Evolutionary conservation across 2,888 invertebrate species (phyloP).

Genomic region (Tetranychus piercei): DNA sequence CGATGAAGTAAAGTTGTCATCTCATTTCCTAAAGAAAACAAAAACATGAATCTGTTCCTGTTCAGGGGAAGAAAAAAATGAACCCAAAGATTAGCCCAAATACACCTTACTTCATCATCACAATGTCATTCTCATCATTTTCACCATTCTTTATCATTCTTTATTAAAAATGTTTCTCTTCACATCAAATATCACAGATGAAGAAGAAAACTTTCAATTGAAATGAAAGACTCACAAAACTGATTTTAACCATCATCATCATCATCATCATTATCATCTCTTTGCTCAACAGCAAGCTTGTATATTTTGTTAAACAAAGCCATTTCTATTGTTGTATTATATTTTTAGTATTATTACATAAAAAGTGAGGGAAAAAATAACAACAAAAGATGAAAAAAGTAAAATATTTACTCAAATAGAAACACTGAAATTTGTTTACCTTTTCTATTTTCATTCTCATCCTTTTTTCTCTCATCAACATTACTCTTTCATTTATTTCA

Average conservation of each 20-base stretch:
- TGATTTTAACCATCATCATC: too few relatives aligned
- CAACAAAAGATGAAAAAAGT: not conserved
- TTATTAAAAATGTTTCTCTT: too few relatives aligned
- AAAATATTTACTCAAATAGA: not conserved
- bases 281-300: too few relatives aligned
- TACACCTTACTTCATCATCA: not conserved
- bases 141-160: not conserved
- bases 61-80: not conserved
- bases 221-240: too few relatives aligned
- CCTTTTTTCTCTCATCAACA: not conserved
- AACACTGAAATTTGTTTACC: not conserved
- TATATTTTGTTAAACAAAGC: too few relatives aligned
- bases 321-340: too few relatives aligned
- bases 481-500: not conserved
- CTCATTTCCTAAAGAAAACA: not conserved
- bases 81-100: not conserved
- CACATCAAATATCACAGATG: too few relatives aligned
- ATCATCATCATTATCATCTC: too few relatives aligned
- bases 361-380: not conserved
- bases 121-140: not conserved
- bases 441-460: not conserved
- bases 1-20: not conserved
- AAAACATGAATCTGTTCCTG: not conserved
- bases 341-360: too few relatives aligned
- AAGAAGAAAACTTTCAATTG: too few relatives aligned